These are phyloP conservation scores for Pheosia gnoma DNA, from an alignment of 2,888 invertebrate species.

Conservation along the genomic window DNA sequence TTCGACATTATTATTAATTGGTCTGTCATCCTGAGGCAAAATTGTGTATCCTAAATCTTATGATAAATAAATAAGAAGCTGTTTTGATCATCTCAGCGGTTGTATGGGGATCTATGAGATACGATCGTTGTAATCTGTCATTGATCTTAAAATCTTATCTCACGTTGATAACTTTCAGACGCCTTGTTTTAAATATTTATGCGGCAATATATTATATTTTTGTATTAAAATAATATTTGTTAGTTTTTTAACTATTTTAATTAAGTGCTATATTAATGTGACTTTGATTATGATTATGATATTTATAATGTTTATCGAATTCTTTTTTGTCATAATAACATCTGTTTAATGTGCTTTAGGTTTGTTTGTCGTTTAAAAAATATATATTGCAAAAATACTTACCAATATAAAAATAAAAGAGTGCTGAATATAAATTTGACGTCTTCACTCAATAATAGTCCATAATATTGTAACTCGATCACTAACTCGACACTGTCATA, in stretches of 20 bases:
- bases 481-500: constrained; percentile 25
- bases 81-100: neutral
- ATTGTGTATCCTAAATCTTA: too few species aligned
- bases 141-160: constrained; percentile 2
- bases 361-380: neutral
- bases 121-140: neutral
- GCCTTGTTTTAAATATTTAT: neutral
- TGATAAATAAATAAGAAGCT: neutral
- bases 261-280: too few species aligned
- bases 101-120: neutral
- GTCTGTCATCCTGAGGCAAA: too few species aligned
- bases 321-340: too few species aligned
- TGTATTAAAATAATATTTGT: too few species aligned
- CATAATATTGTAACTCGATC: constrained; percentile 46
- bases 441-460: constrained; percentile 39
- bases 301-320: too few species aligned
- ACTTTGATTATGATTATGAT: too few species aligned
- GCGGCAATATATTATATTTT: neutral
- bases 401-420: neutral
- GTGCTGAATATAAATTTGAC: constrained; percentile 15
- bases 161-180: neutral
- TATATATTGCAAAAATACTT: neutral
- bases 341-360: too few species aligned
- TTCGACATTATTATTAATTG: too few species aligned
- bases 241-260: too few species aligned